A percentile compares a stretch with the other conserved stretches of the same genome.
These are phyloP conservation scores for Tiphia femorata DNA, from an alignment of 2,888 invertebrate genomes.

Conservation along the genomic window DNA sequence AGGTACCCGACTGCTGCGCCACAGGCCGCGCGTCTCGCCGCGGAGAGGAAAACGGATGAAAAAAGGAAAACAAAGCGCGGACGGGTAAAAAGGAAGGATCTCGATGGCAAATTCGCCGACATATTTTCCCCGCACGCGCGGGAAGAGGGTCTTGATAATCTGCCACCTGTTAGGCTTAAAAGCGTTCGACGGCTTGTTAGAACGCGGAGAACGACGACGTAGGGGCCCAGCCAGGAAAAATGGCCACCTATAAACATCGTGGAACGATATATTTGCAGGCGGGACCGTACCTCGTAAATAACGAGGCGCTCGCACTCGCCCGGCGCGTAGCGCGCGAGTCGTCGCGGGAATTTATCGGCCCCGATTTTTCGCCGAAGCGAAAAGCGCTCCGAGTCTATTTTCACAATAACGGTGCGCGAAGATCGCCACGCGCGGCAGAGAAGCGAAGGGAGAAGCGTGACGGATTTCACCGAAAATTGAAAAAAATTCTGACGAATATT, in stretches of 20 bases:
- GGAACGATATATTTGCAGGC: slow-evolving; percentile 28
- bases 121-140: too few species aligned
- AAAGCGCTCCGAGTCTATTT: slow-evolving; percentile 21
- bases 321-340: slow-evolving; percentile 27
- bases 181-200: slow-evolving; percentile 28
- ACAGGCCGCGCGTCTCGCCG: neutral
- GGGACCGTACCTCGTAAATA: slow-evolving; percentile 31
- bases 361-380: slow-evolving; percentile 32
- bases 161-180: slow-evolving; percentile 46
- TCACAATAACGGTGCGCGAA: slow-evolving; percentile 20
- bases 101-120: too few species aligned
- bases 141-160: slow-evolving; percentile 33
- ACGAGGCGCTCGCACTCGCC: too few species aligned
- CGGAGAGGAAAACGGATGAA: too few species aligned
- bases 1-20: neutral
- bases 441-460: neutral
- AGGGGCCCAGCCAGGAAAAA: slow-evolving; percentile 23
- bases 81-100: too few species aligned
- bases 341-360: slow-evolving; percentile 36
- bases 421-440: slow-evolving; percentile 4
- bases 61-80: too few species aligned
- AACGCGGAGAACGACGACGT: too few species aligned
- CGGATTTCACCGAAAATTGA: neutral
- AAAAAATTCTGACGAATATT: too few species aligned
- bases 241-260: slow-evolving; percentile 29